phyloP scores from a whole-genome alignment of 2,888 invertebrate species.

The Smittia sp. region DNA sequence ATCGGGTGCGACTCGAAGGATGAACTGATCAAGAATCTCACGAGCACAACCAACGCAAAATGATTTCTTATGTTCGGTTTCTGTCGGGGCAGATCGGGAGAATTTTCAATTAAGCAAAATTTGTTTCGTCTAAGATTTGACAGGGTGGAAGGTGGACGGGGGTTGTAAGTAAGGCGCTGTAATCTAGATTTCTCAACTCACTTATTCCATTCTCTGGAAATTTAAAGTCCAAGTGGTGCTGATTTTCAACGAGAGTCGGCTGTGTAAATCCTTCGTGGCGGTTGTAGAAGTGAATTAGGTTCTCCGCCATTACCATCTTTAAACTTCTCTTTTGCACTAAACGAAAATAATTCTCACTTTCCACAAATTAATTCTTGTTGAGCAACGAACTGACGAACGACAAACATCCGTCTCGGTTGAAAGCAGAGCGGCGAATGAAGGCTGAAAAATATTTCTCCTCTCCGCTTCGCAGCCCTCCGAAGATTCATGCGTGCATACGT shows the following conservation, averaged over 20 bases:
- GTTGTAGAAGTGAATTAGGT: slow-evolving; percentile 2
- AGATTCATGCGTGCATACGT: not conserved
- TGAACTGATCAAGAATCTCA: slow-evolving; percentile 98
- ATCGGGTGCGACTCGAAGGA: slow-evolving; percentile 95
- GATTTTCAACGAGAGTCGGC: slow-evolving; percentile 32
- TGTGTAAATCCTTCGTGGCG: slow-evolving; percentile 34
- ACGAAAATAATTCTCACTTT: not conserved
- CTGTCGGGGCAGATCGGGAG: slow-evolving; percentile 54
- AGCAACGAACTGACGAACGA: not conserved
- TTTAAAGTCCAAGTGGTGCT: slow-evolving; percentile 16
- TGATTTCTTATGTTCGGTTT: slow-evolving; percentile 71
- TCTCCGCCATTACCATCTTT: slow-evolving; percentile 38
- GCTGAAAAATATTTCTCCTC: slow-evolving; percentile 1
- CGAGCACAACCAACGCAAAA: slow-evolving; percentile 95
- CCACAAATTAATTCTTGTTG: not conserved
- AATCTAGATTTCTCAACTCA: slow-evolving; percentile 25
- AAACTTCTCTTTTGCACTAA: not conserved
- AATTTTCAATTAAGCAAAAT: not conserved
- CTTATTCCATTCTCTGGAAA: slow-evolving; percentile 22
- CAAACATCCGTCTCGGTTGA: slow-evolving; percentile 26
- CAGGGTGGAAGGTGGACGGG: too few species aligned
- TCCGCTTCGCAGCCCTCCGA: not conserved
- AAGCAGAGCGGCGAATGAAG: slow-evolving; percentile 23
- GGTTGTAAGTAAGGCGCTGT: not conserved
- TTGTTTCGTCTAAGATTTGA: too few species aligned